A percentile compares a stretch with the other conserved stretches of the same genome.
Evolutionary conservation across 1,140 invertebrate species (phyloP).

Genomic region (Heterodera carotae): DNA sequence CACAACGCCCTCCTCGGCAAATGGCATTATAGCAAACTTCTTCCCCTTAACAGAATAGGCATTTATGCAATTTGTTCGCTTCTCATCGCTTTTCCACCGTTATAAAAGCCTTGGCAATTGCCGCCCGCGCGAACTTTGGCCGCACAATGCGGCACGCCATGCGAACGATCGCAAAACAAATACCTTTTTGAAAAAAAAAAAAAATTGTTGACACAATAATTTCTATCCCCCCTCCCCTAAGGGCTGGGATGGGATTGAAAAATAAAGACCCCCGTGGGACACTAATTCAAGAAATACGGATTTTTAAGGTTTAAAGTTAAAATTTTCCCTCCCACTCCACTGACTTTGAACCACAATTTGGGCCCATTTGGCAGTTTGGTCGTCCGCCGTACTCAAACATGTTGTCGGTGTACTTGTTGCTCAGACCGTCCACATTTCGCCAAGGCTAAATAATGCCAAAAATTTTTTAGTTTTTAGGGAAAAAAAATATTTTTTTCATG

Average conservation of each 20-base stretch:
- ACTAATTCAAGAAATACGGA: not conserved
- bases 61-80: constrained; percentile 29
- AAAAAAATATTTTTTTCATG: too few species aligned
- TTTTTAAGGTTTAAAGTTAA: not conserved
- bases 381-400: constrained; percentile 57
- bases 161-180: constrained; percentile 58
- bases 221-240: too few species aligned
- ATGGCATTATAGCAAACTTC: constrained; percentile 47
- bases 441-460: constrained; percentile 44
- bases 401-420: constrained; percentile 61
- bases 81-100: constrained; percentile 25
- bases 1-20: constrained; percentile 46
- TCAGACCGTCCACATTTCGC: constrained; percentile 59
- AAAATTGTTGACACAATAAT: not conserved
- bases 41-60: constrained; percentile 30
- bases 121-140: constrained; percentile 59
- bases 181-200: constrained; percentile 32
- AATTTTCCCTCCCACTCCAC: not conserved
- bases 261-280: too few species aligned
- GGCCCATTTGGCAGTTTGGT: constrained; percentile 45
- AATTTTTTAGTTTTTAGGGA: constrained; percentile 40
- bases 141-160: constrained; percentile 49
- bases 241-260: too few species aligned
- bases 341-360: constrained; percentile 59
- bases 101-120: constrained; percentile 41